Percentiles rank a stretch among this genome's conserved stretches.
phyloP scores from a whole-genome alignment of 2,888 invertebrate species.

The Rhamphomyia laevipes region DNA sequence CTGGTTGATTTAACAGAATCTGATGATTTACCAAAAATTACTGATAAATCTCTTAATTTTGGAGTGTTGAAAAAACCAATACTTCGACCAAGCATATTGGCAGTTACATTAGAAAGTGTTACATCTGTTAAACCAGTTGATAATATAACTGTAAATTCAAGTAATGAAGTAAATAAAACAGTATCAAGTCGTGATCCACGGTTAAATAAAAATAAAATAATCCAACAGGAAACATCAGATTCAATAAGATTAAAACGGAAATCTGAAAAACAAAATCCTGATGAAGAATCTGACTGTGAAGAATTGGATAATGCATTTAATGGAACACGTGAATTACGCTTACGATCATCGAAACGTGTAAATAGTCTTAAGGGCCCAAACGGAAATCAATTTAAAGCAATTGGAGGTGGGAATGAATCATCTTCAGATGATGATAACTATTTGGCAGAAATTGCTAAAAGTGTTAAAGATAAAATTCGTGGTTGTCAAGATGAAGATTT shows the following conservation, averaged over 20 bases:
- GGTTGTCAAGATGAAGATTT: conserved; percentile 35
- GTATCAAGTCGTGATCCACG: conserved; percentile 33
- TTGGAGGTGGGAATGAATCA: background rate
- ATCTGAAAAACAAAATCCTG: background rate
- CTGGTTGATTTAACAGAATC: background rate
- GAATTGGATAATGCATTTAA: background rate
- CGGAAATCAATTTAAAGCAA: background rate
- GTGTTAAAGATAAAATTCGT: conserved; percentile 33
- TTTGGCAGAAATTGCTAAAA: conserved; percentile 35
- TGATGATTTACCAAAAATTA: background rate
- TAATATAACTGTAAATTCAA: background rate
- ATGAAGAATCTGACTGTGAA: background rate
- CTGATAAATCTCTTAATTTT: background rate
- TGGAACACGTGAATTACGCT: background rate
- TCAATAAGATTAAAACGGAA: conserved; percentile 9
- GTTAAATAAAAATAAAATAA: conserved; percentile 29
- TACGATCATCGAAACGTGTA: background rate
- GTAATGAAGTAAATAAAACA: conserved; percentile 2
- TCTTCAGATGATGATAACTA: conserved; percentile 30
- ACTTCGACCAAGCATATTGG: conserved; percentile 26
- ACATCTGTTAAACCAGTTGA: conserved; percentile 6
- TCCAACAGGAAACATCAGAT: conserved; percentile 23
- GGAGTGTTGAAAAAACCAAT: conserved; percentile 17
- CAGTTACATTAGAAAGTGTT: conserved; percentile 15
- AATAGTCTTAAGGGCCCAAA: background rate